phyloP scores from a whole-genome alignment of 64 coral and sea anemone species.

The Dendronephthya gigantea region DNA sequence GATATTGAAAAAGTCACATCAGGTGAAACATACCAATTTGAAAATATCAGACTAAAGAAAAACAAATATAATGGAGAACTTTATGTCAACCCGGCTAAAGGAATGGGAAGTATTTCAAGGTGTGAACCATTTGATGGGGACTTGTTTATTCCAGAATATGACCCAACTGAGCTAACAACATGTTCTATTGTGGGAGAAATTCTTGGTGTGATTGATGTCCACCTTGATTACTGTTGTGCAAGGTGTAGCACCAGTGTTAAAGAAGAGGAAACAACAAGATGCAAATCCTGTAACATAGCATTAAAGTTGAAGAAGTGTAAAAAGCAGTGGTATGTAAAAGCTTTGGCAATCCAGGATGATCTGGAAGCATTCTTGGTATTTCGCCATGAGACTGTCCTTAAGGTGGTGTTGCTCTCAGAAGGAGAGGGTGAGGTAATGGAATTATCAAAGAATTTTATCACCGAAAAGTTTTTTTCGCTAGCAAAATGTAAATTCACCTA shows the following conservation, averaged over 20 bases:
- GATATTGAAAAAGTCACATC: background rate
- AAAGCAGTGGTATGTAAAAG: background rate
- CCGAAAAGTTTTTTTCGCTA: background rate
- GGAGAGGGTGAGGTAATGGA: background rate
- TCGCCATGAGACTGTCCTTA: background rate
- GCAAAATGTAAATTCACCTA: background rate
- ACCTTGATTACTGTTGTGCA: background rate
- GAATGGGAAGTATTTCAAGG: conserved; percentile 2
- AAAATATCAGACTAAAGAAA: conserved; percentile 17
- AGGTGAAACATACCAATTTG: conserved; percentile 8
- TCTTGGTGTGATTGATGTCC: conserved; percentile 10
- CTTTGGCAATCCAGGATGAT: background rate
- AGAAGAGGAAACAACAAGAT: conserved; percentile 2
- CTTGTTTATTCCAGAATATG: background rate
- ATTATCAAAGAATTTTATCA: background rate
- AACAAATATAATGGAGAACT: too few relatives aligned
- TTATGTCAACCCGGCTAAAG: too few relatives aligned
- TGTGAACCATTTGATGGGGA: too few relatives aligned
- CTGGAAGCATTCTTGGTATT: background rate
- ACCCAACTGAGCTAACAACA: background rate
- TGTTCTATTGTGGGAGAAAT: background rate
- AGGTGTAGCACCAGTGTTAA: background rate
- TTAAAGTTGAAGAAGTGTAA: conserved; percentile 6
- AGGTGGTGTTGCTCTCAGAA: background rate
- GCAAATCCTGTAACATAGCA: background rate